Percentiles rank a stretch among this genome's conserved stretches.
Evolutionary conservation across 2,113 vertebrate genomes (phyloP).

Genomic region (Pseudorasbora parva): DNA sequence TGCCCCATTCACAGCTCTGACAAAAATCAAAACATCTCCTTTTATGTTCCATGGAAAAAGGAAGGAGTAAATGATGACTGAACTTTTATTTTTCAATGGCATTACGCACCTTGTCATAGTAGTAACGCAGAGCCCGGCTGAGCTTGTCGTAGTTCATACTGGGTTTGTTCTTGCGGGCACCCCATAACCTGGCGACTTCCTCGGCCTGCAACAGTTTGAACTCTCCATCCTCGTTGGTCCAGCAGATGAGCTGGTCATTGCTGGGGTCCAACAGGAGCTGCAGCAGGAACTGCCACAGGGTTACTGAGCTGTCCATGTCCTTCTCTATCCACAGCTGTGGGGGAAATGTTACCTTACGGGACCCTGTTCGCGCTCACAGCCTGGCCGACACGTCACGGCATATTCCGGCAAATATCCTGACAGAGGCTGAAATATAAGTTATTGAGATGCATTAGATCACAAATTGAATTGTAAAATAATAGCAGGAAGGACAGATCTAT

Average conservation of each 20-base stretch:
- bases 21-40: background rate
- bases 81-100: background rate
- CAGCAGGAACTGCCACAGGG: constrained; percentile 98
- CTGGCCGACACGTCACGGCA: background rate
- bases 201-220: constrained; percentile 97
- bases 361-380: background rate
- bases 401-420: background rate
- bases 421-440: constrained; percentile 7
- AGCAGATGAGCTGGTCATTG: constrained; percentile 92
- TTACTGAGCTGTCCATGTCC: constrained; percentile 97
- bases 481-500: no score
- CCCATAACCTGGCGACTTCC: constrained; percentile 97
- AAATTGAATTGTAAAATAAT: background rate
- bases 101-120: constrained; percentile 92
- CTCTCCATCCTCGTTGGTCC: constrained; percentile 95
- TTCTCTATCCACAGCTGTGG: constrained; percentile 65
- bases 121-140: constrained; percentile 96
- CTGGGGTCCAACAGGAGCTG: constrained; percentile 92
- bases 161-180: constrained; percentile 96
- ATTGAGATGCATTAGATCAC: background rate
- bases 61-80: background rate
- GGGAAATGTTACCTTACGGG: background rate
- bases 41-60: no score
- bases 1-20: background rate
- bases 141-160: constrained; percentile 99